These are phyloP conservation scores for Bufotes viridis DNA, from an alignment of 2,797 vertebrate species.

Conservation along the genomic window DNA sequence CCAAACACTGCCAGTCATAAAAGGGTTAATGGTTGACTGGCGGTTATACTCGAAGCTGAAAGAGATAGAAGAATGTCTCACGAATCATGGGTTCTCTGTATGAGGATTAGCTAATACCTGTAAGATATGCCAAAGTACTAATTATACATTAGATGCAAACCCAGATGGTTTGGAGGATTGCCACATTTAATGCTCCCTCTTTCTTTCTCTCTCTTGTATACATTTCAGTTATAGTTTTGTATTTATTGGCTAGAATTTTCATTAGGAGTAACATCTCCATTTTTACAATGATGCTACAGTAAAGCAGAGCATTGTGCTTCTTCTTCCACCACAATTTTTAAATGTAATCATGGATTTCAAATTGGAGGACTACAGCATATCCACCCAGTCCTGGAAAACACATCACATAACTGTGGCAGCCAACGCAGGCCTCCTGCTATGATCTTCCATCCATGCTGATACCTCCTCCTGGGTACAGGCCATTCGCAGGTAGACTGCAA, in stretches of 20 bases:
- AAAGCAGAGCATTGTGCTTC: background rate
- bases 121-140: slow-evolving; percentile 22
- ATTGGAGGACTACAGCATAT: too few species aligned
- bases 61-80: background rate
- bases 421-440: too few species aligned
- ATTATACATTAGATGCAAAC: slow-evolving; percentile 21
- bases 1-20: background rate
- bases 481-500: too few species aligned
- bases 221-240: background rate
- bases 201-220: background rate
- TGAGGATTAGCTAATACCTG: slow-evolving; percentile 10
- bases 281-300: background rate
- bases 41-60: background rate
- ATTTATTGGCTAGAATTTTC: background rate
- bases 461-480: too few species aligned
- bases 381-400: too few species aligned
- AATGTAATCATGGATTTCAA: too few species aligned
- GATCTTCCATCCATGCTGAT: too few species aligned
- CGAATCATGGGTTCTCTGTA: background rate
- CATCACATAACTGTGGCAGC: too few species aligned
- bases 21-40: background rate
- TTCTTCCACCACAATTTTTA: too few species aligned
- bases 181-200: background rate
- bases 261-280: background rate
- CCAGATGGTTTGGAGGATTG: slow-evolving; percentile 46